Base-by-base conservation (phyloP, 2,888 invertebrate genomes). In the Drosophila borborema region DNA sequence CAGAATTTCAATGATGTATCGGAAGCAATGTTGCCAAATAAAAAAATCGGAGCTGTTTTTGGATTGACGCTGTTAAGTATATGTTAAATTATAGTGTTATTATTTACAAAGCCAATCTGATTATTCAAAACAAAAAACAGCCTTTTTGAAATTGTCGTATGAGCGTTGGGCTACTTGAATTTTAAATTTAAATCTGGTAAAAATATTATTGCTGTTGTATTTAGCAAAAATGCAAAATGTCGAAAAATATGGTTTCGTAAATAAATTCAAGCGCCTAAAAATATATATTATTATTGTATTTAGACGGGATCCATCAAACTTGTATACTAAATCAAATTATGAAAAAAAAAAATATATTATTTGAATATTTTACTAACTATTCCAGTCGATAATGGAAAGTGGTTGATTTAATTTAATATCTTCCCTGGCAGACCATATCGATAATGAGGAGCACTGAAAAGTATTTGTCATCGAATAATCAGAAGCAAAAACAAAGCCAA, bases 401-500 rank as follows among this genome's bases (percentile, higher is more conserved):
- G n/a, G 0, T 6, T 62, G 65, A 63, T 79, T 48, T 36, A 14
- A 20, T 14, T 1, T 46, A 51, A 12, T 28, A 63, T 59, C 75
- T 6, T 45, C 63, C 60, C 72, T 75, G 75, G 38, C 34, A 20
- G 16, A 7, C 20, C 23, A 34, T 64, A 71, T 80, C 77, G 80
- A 66, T 77, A 64, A 18, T 43, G 48, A 18, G 41, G 28, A 36
- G 58, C 40, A 54, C 34, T 18, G 8, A 64, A 61, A 49, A 61
- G 73, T 53, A 66, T 60, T 60, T 64, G 71, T 75, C 76, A 77
- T 80, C 77, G 77, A 79, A 61, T 75, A 74, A 51, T 59, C 80
- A 77, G 76, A 80, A 77, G 62, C 62, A 77, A 75, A 77, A 80
- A 77, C 77, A 80, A 75, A 77, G 80, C 80, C 77, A 77, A 80